Percentiles rank a stretch among this genome's conserved stretches.
Conservation (phyloP, 2,797 vertebrate genomes). For the Acropternis orthonyx region DNA sequence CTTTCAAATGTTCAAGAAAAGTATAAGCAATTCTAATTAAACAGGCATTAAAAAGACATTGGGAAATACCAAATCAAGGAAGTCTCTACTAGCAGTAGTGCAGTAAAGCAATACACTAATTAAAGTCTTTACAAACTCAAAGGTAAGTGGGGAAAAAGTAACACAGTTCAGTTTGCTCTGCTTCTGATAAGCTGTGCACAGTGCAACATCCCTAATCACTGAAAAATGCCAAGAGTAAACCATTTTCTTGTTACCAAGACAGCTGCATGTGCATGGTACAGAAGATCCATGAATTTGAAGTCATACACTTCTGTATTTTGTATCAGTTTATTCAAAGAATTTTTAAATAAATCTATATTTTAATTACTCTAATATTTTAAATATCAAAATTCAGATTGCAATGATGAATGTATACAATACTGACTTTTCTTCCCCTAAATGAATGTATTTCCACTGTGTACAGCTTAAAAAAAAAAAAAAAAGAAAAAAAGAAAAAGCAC, state of each 20-base stretch:
- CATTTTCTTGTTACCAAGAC: neutral
- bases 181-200: neutral
- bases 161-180: neutral
- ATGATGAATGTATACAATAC: neutral
- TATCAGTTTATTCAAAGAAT: neutral
- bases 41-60: neutral
- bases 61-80: neutral
- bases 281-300: neutral
- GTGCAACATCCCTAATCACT: accelerated
- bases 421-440: neutral
- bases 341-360: neutral
- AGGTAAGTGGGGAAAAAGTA: neutral
- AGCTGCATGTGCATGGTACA: neutral
- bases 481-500: neutral
- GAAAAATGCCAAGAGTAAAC: neutral
- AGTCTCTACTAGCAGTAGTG: neutral
- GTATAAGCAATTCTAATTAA: neutral
- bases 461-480: neutral
- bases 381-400: neutral
- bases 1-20: neutral
- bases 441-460: neutral
- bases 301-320: neutral
- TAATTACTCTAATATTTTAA: neutral
- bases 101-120: neutral
- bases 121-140: neutral